Percentiles rank a stretch among this genome's conserved stretches.
These are phyloP conservation scores for Chamaea fasciata DNA, from an alignment of 2,113 vertebrate genomes.

Conservation along the genomic window DNA sequence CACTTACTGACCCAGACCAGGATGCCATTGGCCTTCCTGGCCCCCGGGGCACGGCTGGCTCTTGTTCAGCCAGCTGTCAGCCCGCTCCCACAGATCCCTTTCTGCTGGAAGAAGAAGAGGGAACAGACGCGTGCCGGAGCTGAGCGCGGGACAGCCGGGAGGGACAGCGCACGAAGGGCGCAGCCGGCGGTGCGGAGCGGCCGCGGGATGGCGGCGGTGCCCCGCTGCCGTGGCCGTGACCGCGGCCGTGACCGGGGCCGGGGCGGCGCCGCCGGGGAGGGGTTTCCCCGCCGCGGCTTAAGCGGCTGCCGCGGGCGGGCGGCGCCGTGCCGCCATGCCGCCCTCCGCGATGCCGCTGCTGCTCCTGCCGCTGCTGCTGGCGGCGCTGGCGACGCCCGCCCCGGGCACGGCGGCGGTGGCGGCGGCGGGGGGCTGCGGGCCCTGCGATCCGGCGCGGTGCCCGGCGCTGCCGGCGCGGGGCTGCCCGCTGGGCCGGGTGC, in stretches of 20 bases:
- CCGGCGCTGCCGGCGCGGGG: not conserved
- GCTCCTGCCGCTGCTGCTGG: not conserved
- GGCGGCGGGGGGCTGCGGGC: no score
- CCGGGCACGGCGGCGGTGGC: not conserved
- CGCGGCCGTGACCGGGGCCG: not conserved
- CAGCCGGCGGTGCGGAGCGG: not conserved
- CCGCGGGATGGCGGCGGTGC: not conserved
- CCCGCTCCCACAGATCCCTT: not conserved
- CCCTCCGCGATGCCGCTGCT: not conserved
- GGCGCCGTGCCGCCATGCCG: not conserved
- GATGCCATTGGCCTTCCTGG: not conserved
- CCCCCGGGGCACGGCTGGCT: not conserved
- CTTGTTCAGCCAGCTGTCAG: not conserved
- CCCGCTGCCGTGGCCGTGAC: not conserved
- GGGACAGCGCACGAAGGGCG: fast-evolving
- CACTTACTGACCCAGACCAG: not conserved
- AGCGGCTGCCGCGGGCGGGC: slow-evolving; percentile 17
- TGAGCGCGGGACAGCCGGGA: not conserved
- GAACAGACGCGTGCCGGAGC: not conserved
- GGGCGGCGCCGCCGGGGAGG: not conserved
- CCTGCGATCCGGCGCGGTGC: no score
- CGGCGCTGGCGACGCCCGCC: not conserved
- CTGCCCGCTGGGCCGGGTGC: not conserved
- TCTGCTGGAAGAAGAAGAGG: not conserved
- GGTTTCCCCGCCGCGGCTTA: not conserved